Evolutionary conservation across 2,797 vertebrate genomes (phyloP), one percentile per base, ranked within the genome.

Genomic region (Channallabes apus): DNA sequence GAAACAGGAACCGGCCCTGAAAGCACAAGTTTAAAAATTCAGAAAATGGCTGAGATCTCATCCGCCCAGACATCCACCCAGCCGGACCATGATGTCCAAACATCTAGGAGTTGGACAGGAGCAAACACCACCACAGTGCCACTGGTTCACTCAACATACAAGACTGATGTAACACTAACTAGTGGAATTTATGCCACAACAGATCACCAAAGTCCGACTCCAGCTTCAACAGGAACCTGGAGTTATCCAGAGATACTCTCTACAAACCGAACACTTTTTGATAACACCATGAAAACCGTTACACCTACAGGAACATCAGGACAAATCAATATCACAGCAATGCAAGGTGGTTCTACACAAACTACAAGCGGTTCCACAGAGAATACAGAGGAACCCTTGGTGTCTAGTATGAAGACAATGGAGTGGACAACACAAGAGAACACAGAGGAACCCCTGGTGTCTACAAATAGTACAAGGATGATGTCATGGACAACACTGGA

Each of bases 81-180:
- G 61, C n/a, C 17, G 38, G 71, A 59, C 46, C 15, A 14, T 64
- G 35, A 56, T 68, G 41, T 73, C 29, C 76, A 80, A 71, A 80
- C 62, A 24, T 80, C 68, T 84, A 54, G 1, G 22, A 54, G 65
- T n/a, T 29, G 14, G 56, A 83, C 27, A 29, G 75, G 71, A 38
- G 75, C 35, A n/a, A 73, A 35, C 65, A 24, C 83, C 72, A 76
- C 54, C 84, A 67, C 32, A 54, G 18, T 78, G 27, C 24, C 80
- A 20, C 54, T 61, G 61, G 5, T 14, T 71, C 35, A 80, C 32
- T 65, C 9, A 15, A 65, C 32, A 5, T 17, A 84, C 1, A 3
- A 77, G 56, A 75, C 38, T 64, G 79, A 64, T 82, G 84, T 20
- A 85, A 87, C 80, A n/a, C 73, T 17, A 86, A 62, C 82, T 24